phyloP scores from a whole-genome alignment of 2,113 vertebrate genomes.

The Chelonoidis abingdonii region DNA sequence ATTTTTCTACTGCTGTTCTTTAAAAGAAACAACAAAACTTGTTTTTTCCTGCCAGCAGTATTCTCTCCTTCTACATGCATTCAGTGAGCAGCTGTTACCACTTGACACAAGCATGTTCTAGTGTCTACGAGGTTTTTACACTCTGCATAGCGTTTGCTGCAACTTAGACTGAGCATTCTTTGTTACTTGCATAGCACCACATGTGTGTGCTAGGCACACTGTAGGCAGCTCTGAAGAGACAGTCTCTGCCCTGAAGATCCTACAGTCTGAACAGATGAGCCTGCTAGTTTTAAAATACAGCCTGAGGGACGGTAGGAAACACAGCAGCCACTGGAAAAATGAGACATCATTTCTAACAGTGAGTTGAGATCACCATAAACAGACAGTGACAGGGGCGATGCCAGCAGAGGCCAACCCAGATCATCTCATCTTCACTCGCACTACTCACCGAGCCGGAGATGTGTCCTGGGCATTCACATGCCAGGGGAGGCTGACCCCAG shows the following conservation, averaged over 20 bases:
- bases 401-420: conserved; percentile 69
- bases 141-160: neutral
- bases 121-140: neutral
- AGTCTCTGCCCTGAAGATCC: neutral
- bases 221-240: neutral
- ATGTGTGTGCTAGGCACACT: neutral
- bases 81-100: neutral
- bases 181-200: fast-evolving
- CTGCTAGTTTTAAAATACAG: neutral
- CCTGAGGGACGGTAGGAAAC: neutral
- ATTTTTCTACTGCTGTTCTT: neutral
- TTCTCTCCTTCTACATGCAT: neutral
- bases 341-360: fast-evolving
- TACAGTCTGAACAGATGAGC: neutral
- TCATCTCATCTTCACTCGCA: neutral
- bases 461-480: neutral
- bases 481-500: neutral
- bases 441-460: neutral
- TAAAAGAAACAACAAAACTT: neutral
- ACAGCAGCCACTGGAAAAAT: neutral
- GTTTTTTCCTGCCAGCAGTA: neutral
- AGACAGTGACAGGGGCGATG: neutral
- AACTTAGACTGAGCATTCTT: neutral
- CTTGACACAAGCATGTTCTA: neutral
- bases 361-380: neutral